These are phyloP conservation scores for Clarias platycephalus DNA, from an alignment of 2,797 vertebrate species.

Conservation along the genomic window DNA sequence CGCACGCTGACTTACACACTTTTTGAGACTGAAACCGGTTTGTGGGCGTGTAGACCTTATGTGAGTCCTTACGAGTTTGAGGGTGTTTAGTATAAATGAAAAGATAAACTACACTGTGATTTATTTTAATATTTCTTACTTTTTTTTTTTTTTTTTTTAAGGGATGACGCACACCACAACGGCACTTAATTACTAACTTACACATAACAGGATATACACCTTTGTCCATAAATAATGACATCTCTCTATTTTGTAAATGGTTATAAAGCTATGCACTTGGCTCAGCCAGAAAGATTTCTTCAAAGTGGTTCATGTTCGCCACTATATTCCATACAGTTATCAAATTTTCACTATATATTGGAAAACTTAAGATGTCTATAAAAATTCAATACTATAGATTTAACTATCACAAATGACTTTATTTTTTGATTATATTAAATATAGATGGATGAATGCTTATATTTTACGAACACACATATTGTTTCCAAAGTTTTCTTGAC, in stretches of 20 bases:
- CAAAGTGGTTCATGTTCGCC: conserved; percentile 42
- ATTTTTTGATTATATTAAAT: conserved; percentile 60
- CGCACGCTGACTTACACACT: not conserved
- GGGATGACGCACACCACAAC: conserved; percentile 45
- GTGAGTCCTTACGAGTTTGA: conserved; percentile 16
- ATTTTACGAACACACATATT: conserved; percentile 47
- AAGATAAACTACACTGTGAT: conserved; percentile 28
- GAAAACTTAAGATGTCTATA: conserved; percentile 56
- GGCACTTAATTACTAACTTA: conserved; percentile 53
- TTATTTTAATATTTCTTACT: too few species aligned
- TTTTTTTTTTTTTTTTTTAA: conserved; percentile 9
- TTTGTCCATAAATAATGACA: conserved; percentile 28
- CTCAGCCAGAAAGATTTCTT: conserved; percentile 48
- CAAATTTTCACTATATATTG: conserved; percentile 39
- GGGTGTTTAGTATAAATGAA: conserved; percentile 19
- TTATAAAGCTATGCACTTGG: conserved; percentile 63
- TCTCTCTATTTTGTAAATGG: conserved; percentile 41
- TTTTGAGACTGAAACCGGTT: not conserved
- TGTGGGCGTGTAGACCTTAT: conserved; percentile 1
- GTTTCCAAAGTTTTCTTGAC: conserved; percentile 60
- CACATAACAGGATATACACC: conserved; percentile 25
- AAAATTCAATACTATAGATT: conserved; percentile 42
- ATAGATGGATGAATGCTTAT: conserved; percentile 53
- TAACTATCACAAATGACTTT: conserved; percentile 58
- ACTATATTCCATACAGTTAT: conserved; percentile 40